Percentiles rank a stretch among this genome's conserved stretches.
phyloP scores from a whole-genome alignment of 64 coral and sea anemone genomes.

The Catalaphyllia jardinei region DNA sequence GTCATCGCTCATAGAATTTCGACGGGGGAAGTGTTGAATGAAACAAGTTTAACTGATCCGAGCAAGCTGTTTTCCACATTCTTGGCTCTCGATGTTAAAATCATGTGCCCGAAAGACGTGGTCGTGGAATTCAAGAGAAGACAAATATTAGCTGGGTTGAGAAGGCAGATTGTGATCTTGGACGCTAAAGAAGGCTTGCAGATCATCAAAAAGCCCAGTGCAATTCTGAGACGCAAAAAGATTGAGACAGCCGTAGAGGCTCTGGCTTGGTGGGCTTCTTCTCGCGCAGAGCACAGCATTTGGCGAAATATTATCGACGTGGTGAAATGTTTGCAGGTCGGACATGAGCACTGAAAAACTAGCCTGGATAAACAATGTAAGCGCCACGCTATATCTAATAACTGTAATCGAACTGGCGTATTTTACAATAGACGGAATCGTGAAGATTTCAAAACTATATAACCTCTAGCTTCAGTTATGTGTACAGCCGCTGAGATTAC shows the following conservation, averaged over 20 bases:
- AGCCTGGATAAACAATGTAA: too few species aligned
- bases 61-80: not conserved
- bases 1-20: not conserved
- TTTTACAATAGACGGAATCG: too few species aligned
- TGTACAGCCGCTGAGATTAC: too few species aligned
- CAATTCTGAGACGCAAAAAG: constrained; percentile 10
- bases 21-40: not conserved
- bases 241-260: not conserved
- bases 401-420: too few species aligned
- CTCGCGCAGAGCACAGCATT: not conserved
- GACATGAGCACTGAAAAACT: too few species aligned
- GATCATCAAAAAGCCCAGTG: constrained; percentile 16
- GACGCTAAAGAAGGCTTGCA: constrained; percentile 13
- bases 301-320: constrained; percentile 6
- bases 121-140: constrained; percentile 9
- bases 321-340: constrained; percentile 22
- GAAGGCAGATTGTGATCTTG: constrained; percentile 9
- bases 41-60: not conserved
- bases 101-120: not conserved
- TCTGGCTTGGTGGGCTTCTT: constrained; percentile 3
- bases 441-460: too few species aligned
- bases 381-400: too few species aligned
- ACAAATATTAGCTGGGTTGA: not conserved
- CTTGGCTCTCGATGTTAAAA: not conserved
- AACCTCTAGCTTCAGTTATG: too few species aligned